phyloP scores from a whole-genome alignment of 64 coral and sea anemone genomes.

The Stichodactyla mertensii region DNA sequence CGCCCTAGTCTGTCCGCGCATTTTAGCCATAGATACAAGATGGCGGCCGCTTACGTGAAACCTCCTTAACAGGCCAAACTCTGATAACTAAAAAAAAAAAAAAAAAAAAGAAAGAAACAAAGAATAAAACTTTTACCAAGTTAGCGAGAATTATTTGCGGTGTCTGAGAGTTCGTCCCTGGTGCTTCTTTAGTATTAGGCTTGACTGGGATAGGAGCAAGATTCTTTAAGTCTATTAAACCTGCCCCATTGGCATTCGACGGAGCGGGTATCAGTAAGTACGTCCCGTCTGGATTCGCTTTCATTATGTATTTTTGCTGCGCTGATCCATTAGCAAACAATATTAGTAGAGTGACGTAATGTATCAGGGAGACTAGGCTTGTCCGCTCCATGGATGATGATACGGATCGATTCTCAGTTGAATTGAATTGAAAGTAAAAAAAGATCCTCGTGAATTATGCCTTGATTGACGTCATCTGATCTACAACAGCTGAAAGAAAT shows the following conservation, averaged over 20 bases:
- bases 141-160: constrained; percentile 4
- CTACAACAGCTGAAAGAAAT: neutral
- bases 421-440: neutral
- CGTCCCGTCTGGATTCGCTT: constrained; percentile 42
- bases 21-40: no score
- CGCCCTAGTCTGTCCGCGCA: no score
- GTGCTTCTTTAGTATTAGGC: constrained; percentile 37
- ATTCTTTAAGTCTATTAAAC: constrained; percentile 49
- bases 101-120: no score
- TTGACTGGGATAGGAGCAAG: constrained; percentile 71
- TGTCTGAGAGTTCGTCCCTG: constrained; percentile 76
- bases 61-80: no score
- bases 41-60: no score
- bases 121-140: neutral
- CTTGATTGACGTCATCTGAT: neutral
- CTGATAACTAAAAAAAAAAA: no score
- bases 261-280: constrained; percentile 52
- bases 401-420: neutral
- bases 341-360: neutral
- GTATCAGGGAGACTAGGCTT: neutral
- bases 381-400: neutral
- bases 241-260: constrained; percentile 23
- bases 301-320: constrained; percentile 47
- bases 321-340: neutral
- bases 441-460: neutral